Base-by-base conservation (phyloP, 2,797 vertebrate species). In the Peromyscus attwateri region DNA sequence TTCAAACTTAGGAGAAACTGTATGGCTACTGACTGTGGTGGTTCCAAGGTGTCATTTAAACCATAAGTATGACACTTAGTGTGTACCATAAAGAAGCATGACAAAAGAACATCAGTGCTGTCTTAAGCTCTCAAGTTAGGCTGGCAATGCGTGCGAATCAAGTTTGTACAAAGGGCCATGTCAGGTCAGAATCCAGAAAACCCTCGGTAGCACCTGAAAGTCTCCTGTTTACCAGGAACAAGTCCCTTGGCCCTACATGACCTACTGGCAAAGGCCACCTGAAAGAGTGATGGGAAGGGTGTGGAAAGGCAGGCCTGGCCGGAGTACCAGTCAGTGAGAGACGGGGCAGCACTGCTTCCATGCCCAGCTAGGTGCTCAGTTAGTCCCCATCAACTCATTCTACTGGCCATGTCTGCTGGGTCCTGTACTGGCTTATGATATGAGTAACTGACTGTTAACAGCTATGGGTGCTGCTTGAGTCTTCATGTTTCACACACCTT, bases 11-110 rank as follows among this genome's bases (percentile, higher is more conserved):
- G 85, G 43, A 55, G 52, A 60, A 29, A 2, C 1, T 13, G 34
- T 17, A 21, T 4, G 43, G 76, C 43, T 19, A 31, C 1, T 14
- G 3, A 27, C 1, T 11, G 4, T 0, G 1, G 17, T 34, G 4
- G 71, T 7, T 55, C 79, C 57, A 81, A 46, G 79, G 25, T 29
- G 40, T 37, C 73, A 62, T 91, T 52, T 64, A 52, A 75, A 80
- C 0, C 7, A 0, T 7, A 49, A 21, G 87, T 68, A 64, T 80
- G 43, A 57, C 40, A 16, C 34, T 11, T 34, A 34, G 70, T 40
- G 27, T 37, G 23, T 0, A 57, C 43, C 76, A 76, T 64, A 94
- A 0, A 46, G 9, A 13, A 89, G 43, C 27, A 71, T 11, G 31
- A 34, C 14, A 43, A 40, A 46, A 77, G 0, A 25, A 37, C 0